phyloP scores from a whole-genome alignment of 2,113 vertebrate genomes.

The Eulemur macaco region DNA sequence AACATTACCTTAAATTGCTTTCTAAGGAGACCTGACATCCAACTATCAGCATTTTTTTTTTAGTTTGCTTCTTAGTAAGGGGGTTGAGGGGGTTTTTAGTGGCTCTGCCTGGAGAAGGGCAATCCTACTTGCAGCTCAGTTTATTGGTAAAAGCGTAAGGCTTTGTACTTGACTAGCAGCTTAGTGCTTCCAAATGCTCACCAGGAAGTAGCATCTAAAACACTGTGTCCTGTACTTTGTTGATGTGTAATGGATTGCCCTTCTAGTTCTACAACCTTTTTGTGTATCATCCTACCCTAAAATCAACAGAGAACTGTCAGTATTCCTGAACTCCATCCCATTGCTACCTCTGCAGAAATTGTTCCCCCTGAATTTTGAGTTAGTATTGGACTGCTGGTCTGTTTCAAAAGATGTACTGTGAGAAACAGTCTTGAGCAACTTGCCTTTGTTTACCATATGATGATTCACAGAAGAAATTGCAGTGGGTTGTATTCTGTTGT shows the following conservation, averaged over 20 bases:
- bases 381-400: neutral
- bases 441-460: neutral
- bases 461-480: neutral
- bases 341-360: neutral
- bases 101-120: neutral
- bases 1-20: neutral
- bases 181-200: neutral
- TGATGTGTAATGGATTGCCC: neutral
- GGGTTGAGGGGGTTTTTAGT: neutral
- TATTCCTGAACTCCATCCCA: neutral
- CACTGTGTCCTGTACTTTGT: neutral
- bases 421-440: conserved; percentile 35
- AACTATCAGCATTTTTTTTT: neutral
- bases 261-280: neutral
- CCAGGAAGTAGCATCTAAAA: neutral
- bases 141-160: neutral
- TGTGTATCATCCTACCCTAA: neutral
- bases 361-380: neutral
- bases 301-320: neutral
- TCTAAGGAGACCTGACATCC: neutral
- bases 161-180: neutral
- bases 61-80: neutral
- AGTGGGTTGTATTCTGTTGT: neutral
- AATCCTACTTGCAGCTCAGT: neutral
- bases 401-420: neutral